Base-by-base conservation (phyloP, 2,888 invertebrate species). In the Rotaria socialis region DNA sequence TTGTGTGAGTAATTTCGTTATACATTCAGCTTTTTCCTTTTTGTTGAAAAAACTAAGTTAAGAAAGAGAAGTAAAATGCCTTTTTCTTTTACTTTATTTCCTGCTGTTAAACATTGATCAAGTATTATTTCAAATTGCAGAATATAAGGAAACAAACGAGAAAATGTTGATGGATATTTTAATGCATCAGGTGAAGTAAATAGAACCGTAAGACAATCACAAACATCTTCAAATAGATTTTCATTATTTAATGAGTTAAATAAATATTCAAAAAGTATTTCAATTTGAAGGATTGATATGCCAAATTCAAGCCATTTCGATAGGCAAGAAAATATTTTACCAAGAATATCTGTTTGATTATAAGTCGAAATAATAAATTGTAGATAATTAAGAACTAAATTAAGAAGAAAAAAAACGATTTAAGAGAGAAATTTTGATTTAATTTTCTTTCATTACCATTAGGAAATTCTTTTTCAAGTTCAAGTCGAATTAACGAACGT, bases 251-350 rank as follows among this genome's bases (percentile, higher is more conserved):
- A 88, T n/a, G 90, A 89, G 75, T 89, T 89, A 80, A 90, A 88
- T 52, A 90, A 87, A 86, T 90, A 89, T 14, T 89, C 86, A 8
- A 92, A 88, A 27, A 92, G 88, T 5, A 88, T 88, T 87, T 90
- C 90, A 52, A 89, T 88, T 84, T 92, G 92, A 87, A 92, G 89
- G 19, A 93, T 88, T 0, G 92, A 91, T 4, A 91, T 90, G n/a
- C 91, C 93, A 89, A 93, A 91, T 88, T 93, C 93, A 55, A 94
- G 93, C 94, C 94, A 94, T 84, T 91, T 90, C 52, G 90, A 89
- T 86, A 92, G 90, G 87, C 92, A 92, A 85, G 90, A 89, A 50
- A 92, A 88, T 1, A 90, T 89, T 67, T 90, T 89, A 84, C 89
- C 88, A 75, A 89, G 88, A 5, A 90, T 89, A 27, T 89, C 89